A percentile compares a stretch with the other conserved stretches of the same genome.
Conservation (phyloP, 2,113 vertebrate species). For the Sapajus apella region DNA sequence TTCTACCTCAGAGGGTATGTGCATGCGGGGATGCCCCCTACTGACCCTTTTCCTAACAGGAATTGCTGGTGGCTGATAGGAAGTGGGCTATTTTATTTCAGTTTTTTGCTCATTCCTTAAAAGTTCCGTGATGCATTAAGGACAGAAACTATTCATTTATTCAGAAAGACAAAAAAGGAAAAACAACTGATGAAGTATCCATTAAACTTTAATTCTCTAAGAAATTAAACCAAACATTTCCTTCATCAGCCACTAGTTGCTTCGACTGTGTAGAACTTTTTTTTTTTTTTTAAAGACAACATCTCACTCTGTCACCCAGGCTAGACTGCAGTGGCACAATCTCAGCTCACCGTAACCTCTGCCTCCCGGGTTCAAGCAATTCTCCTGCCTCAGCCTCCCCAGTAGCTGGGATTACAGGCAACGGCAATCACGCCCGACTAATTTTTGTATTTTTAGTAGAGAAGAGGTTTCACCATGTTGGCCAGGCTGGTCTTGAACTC, state of each 20-base stretch:
- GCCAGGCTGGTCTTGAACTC: too few species aligned
- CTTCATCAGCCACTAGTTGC: not conserved
- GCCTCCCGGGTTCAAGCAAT: too few species aligned
- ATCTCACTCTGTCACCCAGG: not conserved
- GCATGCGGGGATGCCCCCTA: not conserved
- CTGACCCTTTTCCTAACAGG: not conserved
- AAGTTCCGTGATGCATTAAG: not conserved
- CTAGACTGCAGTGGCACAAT: not conserved
- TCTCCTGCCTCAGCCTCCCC: too few species aligned
- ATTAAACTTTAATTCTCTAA: constrained; percentile 34
- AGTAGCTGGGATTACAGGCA: too few species aligned
- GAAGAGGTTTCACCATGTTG: too few species aligned
- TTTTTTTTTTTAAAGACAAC: not conserved
- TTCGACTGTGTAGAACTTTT: not conserved
- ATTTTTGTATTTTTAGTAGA: too few species aligned
- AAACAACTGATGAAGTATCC: not conserved
- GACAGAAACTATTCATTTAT: not conserved
- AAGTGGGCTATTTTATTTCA: not conserved
- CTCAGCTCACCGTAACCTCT: too few species aligned
- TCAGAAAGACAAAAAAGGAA: not conserved
- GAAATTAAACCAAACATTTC: constrained; percentile 10
- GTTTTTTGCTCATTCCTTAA: not conserved
- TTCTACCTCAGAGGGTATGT: not conserved
- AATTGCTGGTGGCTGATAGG: not conserved
- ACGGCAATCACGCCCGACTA: fast-evolving